Evolutionary conservation across 2,888 invertebrate species (phyloP).

Genomic region (Drosophila mimetica): DNA sequence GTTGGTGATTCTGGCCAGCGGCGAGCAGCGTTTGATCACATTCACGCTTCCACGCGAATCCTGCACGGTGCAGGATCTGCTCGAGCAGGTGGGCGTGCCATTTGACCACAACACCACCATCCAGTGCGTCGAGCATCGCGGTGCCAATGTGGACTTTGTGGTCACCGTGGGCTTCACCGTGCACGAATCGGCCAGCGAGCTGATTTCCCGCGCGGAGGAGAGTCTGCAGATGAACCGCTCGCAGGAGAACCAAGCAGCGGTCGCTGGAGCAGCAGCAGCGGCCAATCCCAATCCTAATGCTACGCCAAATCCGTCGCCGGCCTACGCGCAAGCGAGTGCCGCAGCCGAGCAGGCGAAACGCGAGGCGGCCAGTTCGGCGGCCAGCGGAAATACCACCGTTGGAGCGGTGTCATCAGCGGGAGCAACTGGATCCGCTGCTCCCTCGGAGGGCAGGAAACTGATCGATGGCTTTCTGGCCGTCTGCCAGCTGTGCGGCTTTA

Average conservation of each 20-base stretch:
- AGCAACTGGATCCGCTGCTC: constrained; percentile 16
- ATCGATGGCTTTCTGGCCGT: constrained; percentile 91
- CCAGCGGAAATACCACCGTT: constrained; percentile 25
- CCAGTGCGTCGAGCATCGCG: constrained; percentile 90
- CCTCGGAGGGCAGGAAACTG: constrained; percentile 86
- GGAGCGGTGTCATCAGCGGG: constrained; percentile 57
- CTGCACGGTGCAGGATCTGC: constrained; percentile 92
- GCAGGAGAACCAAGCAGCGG: constrained; percentile 65
- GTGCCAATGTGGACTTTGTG: constrained; percentile 91
- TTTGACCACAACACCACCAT: constrained; percentile 89
- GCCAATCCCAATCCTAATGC: neutral
- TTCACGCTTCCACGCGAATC: constrained; percentile 93
- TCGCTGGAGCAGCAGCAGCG: constrained; percentile 12
- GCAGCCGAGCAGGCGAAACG: constrained; percentile 50
- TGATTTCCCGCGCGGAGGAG: constrained; percentile 84
- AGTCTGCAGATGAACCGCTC: constrained; percentile 82
- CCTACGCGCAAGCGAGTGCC: constrained; percentile 36
- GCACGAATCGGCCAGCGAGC: constrained; percentile 83
- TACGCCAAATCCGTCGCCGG: constrained; percentile 27
- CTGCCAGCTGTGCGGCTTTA: constrained; percentile 92
- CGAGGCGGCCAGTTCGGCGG: constrained; percentile 36
- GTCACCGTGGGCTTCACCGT: constrained; percentile 88
- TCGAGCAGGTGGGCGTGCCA: constrained; percentile 90
- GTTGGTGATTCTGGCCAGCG: constrained; percentile 91
- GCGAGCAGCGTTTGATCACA: constrained; percentile 92